Evolutionary conservation across 2,797 vertebrate species (phyloP), one percentile per base, ranked within the genome.

Genomic region (Myotis myotis): DNA sequence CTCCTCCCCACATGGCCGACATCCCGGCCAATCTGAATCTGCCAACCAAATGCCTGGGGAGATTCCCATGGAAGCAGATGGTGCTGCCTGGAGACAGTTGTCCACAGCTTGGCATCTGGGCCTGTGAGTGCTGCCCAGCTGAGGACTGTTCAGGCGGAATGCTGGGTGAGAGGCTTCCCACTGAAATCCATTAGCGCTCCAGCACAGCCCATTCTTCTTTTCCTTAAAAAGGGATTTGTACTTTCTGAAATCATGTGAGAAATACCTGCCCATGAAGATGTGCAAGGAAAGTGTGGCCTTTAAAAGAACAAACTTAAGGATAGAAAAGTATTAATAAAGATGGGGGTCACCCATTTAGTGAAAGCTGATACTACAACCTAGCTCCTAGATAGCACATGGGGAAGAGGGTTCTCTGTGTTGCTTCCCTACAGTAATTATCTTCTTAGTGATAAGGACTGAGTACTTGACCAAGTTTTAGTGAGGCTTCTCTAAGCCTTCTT

Each of bases 41-140:
- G 94, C 95, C 96, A 97, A 72, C 71, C 51, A 44, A 92, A 71
- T 57, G 90, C 92, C 92, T 83, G 86, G 94, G 95, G 96, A 96
- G 89, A 79, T 91, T 97, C 94, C 86, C 88, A 70, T 62, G 92
- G 79, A 95, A 97, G 91, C 97, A 97, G 97, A 97, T 96, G 97
- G 96, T 20, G 51, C 95, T 95, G 94, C 96, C 86, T 91, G 92
- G 96, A 95, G 96, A 96, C 53, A 71, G 68, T 89, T 81, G 86
- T 93, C 96, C 89, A 51, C 68, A 94, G 96, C 91, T 75, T 96
- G 96, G 97, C 96, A 93, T 96, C 96, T 96, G 95, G 96, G 79
- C 82, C 78, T 8, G 2, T 72, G 68, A 66, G 51, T 75, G 88
- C 80, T 68, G 80, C 78, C 93, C 95, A 96, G 95, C 92, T 94